Evolutionary conservation across 2,888 invertebrate species (phyloP).

Genomic region (Hirtodrosophila histrioides): DNA sequence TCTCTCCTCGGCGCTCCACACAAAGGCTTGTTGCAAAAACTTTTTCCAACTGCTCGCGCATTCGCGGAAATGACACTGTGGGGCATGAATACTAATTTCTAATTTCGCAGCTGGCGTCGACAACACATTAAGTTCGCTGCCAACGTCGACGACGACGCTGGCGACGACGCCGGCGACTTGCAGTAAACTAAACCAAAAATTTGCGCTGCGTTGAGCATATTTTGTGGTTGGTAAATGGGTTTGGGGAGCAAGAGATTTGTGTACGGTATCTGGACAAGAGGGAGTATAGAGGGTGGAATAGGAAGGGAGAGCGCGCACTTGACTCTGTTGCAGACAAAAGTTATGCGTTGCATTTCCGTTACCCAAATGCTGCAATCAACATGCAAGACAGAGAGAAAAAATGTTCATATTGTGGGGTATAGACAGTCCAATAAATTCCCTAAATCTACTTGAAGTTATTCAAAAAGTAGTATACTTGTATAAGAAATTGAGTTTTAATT

Average conservation of each 20-base stretch:
- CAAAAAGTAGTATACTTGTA: too few species aligned
- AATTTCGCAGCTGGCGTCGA: slow-evolving; percentile 77
- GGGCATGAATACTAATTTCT: slow-evolving; percentile 84
- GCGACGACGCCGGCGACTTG: slow-evolving; percentile 31
- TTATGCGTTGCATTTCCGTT: slow-evolving; percentile 75
- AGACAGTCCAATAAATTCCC: slow-evolving; percentile 4
- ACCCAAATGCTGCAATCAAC: slow-evolving; percentile 48
- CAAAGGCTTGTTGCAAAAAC: slow-evolving; percentile 48
- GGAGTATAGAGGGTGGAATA: slow-evolving; percentile 11
- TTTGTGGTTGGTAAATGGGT: slow-evolving; percentile 62
- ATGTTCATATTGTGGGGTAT: background rate
- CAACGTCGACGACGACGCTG: slow-evolving; percentile 17
- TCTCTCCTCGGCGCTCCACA: slow-evolving; percentile 49
- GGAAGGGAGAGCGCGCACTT: slow-evolving; percentile 12
- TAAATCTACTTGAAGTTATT: background rate
- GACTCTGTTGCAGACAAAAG: slow-evolving; percentile 62
- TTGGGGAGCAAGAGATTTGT: slow-evolving; percentile 44
- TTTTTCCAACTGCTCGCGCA: slow-evolving; percentile 65
- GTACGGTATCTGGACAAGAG: slow-evolving; percentile 34
- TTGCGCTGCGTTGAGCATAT: slow-evolving; percentile 67
- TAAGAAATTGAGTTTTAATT: too few species aligned
- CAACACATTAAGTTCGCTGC: slow-evolving; percentile 71
- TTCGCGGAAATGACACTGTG: slow-evolving; percentile 82
- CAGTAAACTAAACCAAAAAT: slow-evolving; percentile 69
- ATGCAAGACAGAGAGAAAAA: slow-evolving; percentile 20